Percentiles rank a stretch among this genome's conserved stretches.
These are phyloP conservation scores for Bolborhynchus lineola DNA, from an alignment of 2,113 vertebrate species.

Conservation along the genomic window DNA sequence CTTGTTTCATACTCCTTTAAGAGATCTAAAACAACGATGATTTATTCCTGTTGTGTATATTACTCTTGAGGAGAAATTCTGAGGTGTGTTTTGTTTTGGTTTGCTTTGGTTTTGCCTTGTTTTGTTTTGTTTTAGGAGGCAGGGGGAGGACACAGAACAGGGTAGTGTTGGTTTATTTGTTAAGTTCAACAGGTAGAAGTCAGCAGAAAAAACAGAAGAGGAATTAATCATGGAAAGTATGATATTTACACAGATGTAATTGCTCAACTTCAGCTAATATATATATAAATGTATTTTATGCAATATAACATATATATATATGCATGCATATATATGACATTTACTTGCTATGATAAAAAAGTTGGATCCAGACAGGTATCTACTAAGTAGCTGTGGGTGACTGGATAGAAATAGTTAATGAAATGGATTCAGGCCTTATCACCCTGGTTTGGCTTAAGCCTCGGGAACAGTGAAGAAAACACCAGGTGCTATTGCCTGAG, in stretches of 20 bases:
- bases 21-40: not conserved
- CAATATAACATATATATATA: rapidly evolving
- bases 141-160: rapidly evolving
- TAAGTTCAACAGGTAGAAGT: not conserved
- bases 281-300: not conserved
- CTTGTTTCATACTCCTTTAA: not conserved
- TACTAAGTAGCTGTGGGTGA: not conserved
- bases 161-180: not conserved
- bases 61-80: not conserved
- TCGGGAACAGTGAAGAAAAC: no score
- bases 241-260: not conserved
- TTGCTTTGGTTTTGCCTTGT: not conserved
- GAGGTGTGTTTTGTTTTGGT: rapidly evolving
- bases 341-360: not conserved
- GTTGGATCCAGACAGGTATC: not conserved
- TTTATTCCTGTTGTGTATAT: not conserved
- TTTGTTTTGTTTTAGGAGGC: not conserved
- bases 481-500: no score
- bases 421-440: no score
- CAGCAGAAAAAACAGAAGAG: not conserved
- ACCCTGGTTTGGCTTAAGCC: no score
- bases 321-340: not conserved
- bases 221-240: not conserved
- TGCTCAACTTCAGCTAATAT: not conserved
- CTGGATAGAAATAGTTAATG: no score